Evolutionary conservation across 2,888 invertebrate species (phyloP).

Genomic region (Holacanthella duospinosa): DNA sequence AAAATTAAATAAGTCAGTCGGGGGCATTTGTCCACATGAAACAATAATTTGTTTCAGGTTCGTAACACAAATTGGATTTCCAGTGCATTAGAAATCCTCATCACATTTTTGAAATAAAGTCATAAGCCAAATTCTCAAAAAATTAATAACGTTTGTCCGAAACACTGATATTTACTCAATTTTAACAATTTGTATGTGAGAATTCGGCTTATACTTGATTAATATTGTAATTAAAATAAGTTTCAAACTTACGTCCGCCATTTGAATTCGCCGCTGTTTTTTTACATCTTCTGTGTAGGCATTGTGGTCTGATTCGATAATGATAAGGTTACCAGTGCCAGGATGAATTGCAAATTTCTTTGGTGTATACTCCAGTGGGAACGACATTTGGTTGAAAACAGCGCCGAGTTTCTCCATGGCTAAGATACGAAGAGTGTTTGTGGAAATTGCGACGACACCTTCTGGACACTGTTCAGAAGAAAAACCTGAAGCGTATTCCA

Average conservation of each 20-base stretch:
- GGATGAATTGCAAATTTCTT: conserved; percentile 86
- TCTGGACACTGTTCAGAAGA: conserved; percentile 93
- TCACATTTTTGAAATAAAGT: background rate
- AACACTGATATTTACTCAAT: background rate
- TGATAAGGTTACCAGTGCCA: conserved; percentile 76
- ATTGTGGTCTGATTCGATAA: conserved; percentile 96
- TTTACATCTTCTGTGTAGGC: conserved; percentile 96
- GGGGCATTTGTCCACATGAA: conserved; percentile 22
- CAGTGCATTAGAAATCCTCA: conserved; percentile 18
- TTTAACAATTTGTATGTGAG: background rate
- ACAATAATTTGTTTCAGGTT: conserved; percentile 10
- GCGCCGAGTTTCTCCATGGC: conserved; percentile 96
- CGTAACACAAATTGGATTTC: conserved; percentile 7
- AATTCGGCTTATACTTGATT: background rate
- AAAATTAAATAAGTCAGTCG: conserved; percentile 13
- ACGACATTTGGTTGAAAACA: conserved; percentile 91
- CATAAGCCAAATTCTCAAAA: no score
- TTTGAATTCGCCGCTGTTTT: conserved; percentile 79
- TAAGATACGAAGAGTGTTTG: conserved; percentile 91
- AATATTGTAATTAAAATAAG: background rate
- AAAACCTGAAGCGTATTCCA: conserved; percentile 97
- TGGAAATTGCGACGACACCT: conserved; percentile 97
- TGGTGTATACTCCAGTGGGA: conserved; percentile 90
- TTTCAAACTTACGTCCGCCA: conserved; percentile 60
- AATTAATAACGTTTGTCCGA: no score